Conservation (phyloP, 2,888 invertebrate genomes). For the Dolomedes plantarius region DNA sequence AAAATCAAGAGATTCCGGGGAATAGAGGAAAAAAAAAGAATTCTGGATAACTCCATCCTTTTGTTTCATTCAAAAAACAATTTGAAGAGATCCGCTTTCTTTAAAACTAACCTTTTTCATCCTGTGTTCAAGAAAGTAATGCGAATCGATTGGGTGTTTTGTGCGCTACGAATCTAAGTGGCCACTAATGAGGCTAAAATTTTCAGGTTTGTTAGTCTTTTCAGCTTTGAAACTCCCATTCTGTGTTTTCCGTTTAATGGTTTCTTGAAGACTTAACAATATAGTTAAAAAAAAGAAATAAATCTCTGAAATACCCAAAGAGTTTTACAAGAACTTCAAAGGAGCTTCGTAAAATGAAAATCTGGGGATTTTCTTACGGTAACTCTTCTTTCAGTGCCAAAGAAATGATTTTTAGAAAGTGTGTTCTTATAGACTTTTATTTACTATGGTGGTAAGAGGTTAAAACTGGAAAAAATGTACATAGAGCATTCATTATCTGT, state of each 20-base stretch:
- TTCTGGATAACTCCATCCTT: neutral
- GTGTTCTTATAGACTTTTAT: no score
- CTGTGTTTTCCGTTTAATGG: neutral
- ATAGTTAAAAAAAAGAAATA: neutral
- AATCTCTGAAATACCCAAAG: neutral
- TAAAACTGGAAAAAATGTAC: no score
- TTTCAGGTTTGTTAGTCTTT: constrained; percentile 5
- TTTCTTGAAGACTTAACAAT: neutral
- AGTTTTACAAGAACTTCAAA: neutral
- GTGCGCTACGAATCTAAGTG: neutral
- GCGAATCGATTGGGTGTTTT: neutral
- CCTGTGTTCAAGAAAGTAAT: neutral
- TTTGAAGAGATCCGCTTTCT: neutral
- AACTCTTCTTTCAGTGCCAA: no score
- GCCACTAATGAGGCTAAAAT: constrained; percentile 5
- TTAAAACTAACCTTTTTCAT: neutral
- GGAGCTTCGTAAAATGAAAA: neutral
- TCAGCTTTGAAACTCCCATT: constrained; percentile 1
- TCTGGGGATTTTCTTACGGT: no score
- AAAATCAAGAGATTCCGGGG: no score
- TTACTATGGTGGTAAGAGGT: no score
- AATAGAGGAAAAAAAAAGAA: neutral
- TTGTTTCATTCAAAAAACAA: neutral
- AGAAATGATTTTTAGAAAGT: no score
- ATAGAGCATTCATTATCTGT: no score